Base-by-base conservation (phyloP, 2,797 vertebrate species). In the Hoplostethus mediterraneus region DNA sequence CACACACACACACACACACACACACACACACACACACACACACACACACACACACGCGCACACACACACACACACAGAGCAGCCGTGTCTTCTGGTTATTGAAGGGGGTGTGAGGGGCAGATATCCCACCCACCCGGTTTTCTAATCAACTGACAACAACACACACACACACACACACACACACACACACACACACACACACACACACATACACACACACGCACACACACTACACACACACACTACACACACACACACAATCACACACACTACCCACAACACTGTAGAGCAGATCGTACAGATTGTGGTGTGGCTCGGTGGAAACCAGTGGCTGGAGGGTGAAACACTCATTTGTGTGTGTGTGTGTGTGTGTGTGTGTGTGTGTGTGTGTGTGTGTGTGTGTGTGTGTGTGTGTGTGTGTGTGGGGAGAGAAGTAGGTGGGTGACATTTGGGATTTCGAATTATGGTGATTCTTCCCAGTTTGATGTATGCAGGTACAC, bases 401-500 rank as follows among this genome's bases (percentile, higher is more conserved):
- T 21, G 21, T 21, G 21, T 21, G 1, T n/a, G n/a, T n/a, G n/a
- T n/a, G n/a, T n/a, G n/a, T n/a, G n/a, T 21, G 21, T 1, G 21
- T 44, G 33, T 42, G 28, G n/a, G n/a, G n/a, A n/a, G 63, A 0
- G 33, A 13, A 58, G 6, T 64, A 61, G 21, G 44, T 58, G 44
- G 55, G 9, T 28, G 45, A 33, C 36, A 11, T 52, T 48, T 58
- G 38, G 47, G 33, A 58, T 21, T 73, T 17, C 16, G 14, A n/a
- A 67, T 58, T 10, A 40, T 17, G 30, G 36, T 49, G 12, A 66
- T 65, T 65, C 25, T 57, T 56, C 42, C 45, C 45, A 33, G 11
- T 14, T 48, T 65, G 17, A 53, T 52, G 60, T 49, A 62, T 48
- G 44, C 60, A 62, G n/a, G 16, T 62, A 64, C 30, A 63, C n/a